Base-by-base conservation (phyloP, 1,140 invertebrate genomes). In the Camponotus vicinus region DNA sequence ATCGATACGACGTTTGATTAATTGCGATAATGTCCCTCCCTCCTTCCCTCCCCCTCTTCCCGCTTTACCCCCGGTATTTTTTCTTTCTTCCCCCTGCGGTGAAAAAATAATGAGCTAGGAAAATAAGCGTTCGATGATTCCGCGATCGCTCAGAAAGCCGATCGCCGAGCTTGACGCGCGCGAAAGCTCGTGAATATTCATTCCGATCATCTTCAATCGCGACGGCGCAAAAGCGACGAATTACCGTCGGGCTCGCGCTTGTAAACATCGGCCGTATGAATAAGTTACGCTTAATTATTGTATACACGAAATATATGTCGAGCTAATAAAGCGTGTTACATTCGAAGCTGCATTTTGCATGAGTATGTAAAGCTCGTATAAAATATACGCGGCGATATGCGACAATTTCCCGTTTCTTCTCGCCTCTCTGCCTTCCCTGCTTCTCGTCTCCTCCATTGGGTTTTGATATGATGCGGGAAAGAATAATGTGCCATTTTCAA, bases 251-350 rank as follows among this genome's bases (percentile, higher is more conserved):
- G 64, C 64, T 55, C 18, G 66, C 37, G 52, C 67, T 7, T 59
- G 55, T 83, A 61, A 83, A 83, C 79, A 75, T 11, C 27, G 40
- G 13, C n/a, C 67, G 67, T 73, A 83, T 83, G 79, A 83, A 83
- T 83, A 83, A 83, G 69, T 83, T 83, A 83, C 32, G 55, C 57
- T 83, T 55, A 83, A 83, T 83, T 83, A 83, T 75, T 73, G 69
- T 49, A 69, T 18, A 61, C 57, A 61, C 55, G 55, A 73, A 64
- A 83, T 75, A 83, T 83, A 83, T 63, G 69, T 37, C 79, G 69
- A 63, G 79, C 55, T 83, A 83, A 83, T 83, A 83, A 73, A 83
- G 79, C 40, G 69, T 57, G 55, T 70, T 59, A 59, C 69, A 63
- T 75, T 73, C 42, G 40, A 8, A 75, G 55, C 69, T 83, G 79